These are phyloP conservation scores for Porites cylindrica DNA, from an alignment of 92 coral and sea anemone species.

Conservation along the genomic window DNA sequence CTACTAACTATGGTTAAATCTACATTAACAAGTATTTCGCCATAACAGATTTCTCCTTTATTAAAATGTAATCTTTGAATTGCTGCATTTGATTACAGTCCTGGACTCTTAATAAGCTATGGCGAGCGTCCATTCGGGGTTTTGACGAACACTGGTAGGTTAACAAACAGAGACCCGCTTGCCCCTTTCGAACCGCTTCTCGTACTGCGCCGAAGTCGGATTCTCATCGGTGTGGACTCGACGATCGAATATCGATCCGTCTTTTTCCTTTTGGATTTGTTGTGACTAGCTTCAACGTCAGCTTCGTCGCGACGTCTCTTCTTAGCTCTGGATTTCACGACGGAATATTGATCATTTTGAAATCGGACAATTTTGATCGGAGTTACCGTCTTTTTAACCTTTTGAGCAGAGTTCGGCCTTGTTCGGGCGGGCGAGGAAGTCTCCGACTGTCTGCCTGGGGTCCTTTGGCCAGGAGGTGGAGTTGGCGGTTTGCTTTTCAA, in stretches of 20 bases:
- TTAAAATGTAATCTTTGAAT: too few species aligned
- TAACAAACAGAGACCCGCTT: not conserved
- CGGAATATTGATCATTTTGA: constrained; percentile 46
- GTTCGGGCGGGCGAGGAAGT: constrained; percentile 17
- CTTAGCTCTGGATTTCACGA: constrained; percentile 26
- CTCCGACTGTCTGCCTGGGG: constrained; percentile 4
- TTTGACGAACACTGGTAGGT: constrained; percentile 3
- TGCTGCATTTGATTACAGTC: too few species aligned
- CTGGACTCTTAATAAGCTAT: not conserved
- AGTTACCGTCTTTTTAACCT: constrained; percentile 34
- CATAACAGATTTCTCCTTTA: too few species aligned
- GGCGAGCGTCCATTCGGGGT: constrained; percentile 26
- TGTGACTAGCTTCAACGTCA: not conserved
- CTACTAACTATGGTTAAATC: too few species aligned
- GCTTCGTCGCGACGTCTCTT: constrained; percentile 52
- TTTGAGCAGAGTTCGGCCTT: constrained; percentile 28
- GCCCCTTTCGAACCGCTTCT: not conserved
- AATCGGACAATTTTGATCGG: constrained; percentile 55
- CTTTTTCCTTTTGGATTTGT: constrained; percentile 47
- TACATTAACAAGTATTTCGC: too few species aligned
- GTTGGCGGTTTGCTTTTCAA: not conserved
- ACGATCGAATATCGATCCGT: constrained; percentile 50
- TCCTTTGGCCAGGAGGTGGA: not conserved
- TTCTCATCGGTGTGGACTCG: constrained; percentile 56
- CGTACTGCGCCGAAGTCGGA: constrained; percentile 60